phyloP scores from a whole-genome alignment of 2,113 vertebrate species.

The Nannobrachium achirus region DNA sequence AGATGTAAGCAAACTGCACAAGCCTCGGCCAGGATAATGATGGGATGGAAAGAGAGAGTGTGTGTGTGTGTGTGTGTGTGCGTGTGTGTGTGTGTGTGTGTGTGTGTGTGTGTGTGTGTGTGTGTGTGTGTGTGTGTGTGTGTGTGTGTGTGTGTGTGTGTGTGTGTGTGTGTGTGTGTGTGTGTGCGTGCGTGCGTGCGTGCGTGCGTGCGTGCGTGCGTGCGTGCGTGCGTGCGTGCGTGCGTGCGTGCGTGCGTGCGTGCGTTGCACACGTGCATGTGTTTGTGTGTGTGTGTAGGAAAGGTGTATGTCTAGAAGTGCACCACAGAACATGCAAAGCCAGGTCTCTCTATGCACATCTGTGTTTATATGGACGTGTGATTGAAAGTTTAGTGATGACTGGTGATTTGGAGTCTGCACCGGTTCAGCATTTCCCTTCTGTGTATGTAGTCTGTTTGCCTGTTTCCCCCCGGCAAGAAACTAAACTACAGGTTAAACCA shows the following conservation, averaged over 20 bases:
- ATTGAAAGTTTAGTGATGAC: slow-evolving; percentile 54
- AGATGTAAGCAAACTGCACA: slow-evolving; percentile 32
- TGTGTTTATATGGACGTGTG: slow-evolving; percentile 54
- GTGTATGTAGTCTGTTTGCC: slow-evolving; percentile 24
- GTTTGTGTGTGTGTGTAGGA: too few relatives aligned
- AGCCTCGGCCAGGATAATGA: slow-evolving; percentile 30
- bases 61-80: slow-evolving; percentile 5
- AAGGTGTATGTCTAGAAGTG: too few relatives aligned
- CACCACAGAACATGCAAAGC: not conserved
- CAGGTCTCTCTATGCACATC: slow-evolving; percentile 46
- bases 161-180: not conserved
- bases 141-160: too few relatives aligned
- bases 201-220: not conserved
- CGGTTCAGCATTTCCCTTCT: slow-evolving; percentile 45
- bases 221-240: not conserved
- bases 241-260: too few relatives aligned
- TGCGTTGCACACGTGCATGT: too few relatives aligned
- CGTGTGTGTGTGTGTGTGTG: slow-evolving; percentile 8
- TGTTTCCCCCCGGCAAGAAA: slow-evolving; percentile 41
- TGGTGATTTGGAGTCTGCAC: slow-evolving; percentile 38
- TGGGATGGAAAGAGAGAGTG: slow-evolving; percentile 42
- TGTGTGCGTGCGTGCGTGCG: slow-evolving; percentile 11
- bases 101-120: not conserved
- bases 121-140: too few relatives aligned
- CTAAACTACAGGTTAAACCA: slow-evolving; percentile 24